These are phyloP conservation scores for Notodonta dromedarius DNA, from an alignment of 2,888 invertebrate genomes.

Conservation along the genomic window DNA sequence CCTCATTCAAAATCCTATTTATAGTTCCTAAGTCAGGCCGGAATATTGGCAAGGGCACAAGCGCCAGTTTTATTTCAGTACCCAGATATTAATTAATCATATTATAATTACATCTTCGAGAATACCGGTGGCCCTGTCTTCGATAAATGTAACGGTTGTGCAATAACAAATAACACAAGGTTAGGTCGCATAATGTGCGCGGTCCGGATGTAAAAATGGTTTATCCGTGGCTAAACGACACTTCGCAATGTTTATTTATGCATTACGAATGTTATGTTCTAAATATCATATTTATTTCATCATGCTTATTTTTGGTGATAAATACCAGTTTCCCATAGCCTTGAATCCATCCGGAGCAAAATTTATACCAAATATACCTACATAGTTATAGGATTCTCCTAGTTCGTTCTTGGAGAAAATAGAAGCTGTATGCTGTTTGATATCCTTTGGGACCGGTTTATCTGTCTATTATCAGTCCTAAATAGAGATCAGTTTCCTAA, in stretches of 20 bases:
- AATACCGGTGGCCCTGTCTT: slow-evolving; percentile 16
- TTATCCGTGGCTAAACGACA: neutral
- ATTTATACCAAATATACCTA: too few species aligned
- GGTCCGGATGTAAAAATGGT: slow-evolving; percentile 30
- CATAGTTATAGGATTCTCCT: too few species aligned
- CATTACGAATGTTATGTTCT: slow-evolving; percentile 9
- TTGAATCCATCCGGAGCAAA: neutral
- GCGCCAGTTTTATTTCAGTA: too few species aligned
- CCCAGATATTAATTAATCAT: too few species aligned
- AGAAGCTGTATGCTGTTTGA: too few species aligned
- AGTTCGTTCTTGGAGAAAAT: too few species aligned
- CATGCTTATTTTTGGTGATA: neutral
- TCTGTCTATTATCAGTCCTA: too few species aligned
- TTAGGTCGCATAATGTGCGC: slow-evolving; percentile 23
- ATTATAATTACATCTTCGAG: neutral
- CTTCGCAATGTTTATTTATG: slow-evolving; percentile 5
- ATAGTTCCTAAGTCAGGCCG: too few species aligned
- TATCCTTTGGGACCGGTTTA: too few species aligned
- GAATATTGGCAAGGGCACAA: too few species aligned
- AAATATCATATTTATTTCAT: slow-evolving; percentile 4
- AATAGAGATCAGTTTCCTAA: too few species aligned
- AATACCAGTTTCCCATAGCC: neutral
- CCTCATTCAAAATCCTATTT: too few species aligned
- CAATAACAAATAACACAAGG: slow-evolving; percentile 43
- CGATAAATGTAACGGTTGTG: slow-evolving; percentile 16